A percentile compares a stretch with the other conserved stretches of the same genome.
Conservation (phyloP, 2,113 vertebrate genomes). For the Nansenia antarctica region DNA sequence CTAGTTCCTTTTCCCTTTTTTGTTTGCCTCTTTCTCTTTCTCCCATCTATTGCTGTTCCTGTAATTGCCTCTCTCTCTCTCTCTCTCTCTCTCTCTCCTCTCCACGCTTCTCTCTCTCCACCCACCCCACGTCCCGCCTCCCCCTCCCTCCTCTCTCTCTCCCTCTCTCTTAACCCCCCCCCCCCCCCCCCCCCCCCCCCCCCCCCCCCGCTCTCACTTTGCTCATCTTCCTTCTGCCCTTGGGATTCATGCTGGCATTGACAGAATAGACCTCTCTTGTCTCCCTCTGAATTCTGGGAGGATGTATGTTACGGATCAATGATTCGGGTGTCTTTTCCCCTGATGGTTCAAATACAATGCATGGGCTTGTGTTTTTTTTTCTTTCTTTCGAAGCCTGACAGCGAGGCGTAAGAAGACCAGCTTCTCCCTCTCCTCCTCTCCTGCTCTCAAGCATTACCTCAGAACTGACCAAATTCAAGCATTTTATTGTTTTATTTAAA, state of each 20-base stretch:
- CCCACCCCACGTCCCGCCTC: no score
- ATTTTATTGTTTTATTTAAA: no score
- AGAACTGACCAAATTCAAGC: background rate
- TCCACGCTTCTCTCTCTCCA: background rate
- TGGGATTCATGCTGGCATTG: slow-evolving; percentile 65
- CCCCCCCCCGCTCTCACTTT: slow-evolving; percentile 16
- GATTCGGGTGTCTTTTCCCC: slow-evolving; percentile 52
- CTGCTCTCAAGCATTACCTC: background rate
- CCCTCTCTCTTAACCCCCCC: background rate
- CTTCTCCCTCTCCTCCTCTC: slow-evolving; percentile 21
- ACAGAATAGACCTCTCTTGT: slow-evolving; percentile 69
- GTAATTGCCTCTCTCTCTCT: background rate
- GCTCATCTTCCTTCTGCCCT: slow-evolving; percentile 52
- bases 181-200: background rate
- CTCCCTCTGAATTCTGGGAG: slow-evolving; percentile 55
- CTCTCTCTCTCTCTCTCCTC: background rate
- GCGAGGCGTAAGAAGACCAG: slow-evolving; percentile 44
- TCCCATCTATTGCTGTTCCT: background rate
- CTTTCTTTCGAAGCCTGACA: slow-evolving; percentile 53
- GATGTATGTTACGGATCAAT: slow-evolving; percentile 67
- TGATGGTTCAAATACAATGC: slow-evolving; percentile 33
- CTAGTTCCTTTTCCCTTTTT: background rate
- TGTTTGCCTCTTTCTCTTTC: background rate
- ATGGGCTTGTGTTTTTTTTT: slow-evolving; percentile 29
- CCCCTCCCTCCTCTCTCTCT: background rate